Evolutionary conservation across 1,140 invertebrate species (phyloP), one percentile per base, ranked within the genome.

Genomic region (Papilio helenus): DNA sequence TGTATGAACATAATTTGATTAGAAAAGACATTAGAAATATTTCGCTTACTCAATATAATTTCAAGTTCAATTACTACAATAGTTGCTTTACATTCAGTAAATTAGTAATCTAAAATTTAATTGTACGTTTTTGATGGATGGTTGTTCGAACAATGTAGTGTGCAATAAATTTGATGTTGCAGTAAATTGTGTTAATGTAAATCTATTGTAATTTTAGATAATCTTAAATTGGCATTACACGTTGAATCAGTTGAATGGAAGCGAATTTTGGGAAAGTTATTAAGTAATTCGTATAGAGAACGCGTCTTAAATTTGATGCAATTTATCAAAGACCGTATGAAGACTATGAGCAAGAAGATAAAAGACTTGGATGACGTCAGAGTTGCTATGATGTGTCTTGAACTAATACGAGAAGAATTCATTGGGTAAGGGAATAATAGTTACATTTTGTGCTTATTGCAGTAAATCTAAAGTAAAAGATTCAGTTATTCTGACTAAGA

Each of bases 341-440:
- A 96, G 85, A 95, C 96, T 46, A 92, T 98, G 82, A 90, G 92
- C 26, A 96, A 96, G 82, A 94, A 95, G n/a, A 96, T 97, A 4
- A 96, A 96, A 79, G 96, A 97, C 90, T 93, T 97, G 46, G 97
- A 97, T 80, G 97, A 97, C 84, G 97, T 97, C 23, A 95, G 96
- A 84, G 83, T 97, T 10, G 97, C 97, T 5, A 97, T 98, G 97
- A 92, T 95, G 80, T 97, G 97, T 78, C 91, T 98, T n/a, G 96
- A 96, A 83, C 95, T 96, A 55, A 97, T 98, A 83, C 93, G 97
- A 65, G 96, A 97, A 73, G 95, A 96, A 85, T 97, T 97, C 87
- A 97, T 98, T 82, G 95, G 92, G 95, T 95, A 89, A 87, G 80
- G 12, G 61, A 65, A 46, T 7, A 46, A 14, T 46, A 46, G 34